phyloP scores from a whole-genome alignment of 2,888 invertebrate genomes.

The Serrognathus titanus region DNA sequence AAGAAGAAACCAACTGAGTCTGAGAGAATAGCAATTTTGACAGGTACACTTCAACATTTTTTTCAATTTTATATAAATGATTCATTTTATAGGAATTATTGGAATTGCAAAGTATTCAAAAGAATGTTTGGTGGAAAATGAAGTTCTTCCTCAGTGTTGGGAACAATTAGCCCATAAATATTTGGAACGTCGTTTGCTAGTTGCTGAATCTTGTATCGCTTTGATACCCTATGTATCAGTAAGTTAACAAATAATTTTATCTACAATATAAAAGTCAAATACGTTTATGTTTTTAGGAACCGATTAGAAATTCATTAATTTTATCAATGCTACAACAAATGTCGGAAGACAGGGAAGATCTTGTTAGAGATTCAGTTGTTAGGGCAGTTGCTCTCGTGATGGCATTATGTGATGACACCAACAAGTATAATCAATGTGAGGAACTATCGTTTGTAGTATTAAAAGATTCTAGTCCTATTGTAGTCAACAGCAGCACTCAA shows the following conservation, averaged over 20 bases:
- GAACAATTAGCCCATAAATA: constrained; percentile 68
- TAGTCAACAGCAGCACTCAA: constrained; percentile 53
- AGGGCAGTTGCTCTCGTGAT: constrained; percentile 60
- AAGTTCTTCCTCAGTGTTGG: constrained; percentile 70
- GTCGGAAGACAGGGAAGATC: constrained; percentile 64
- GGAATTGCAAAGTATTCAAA: constrained; percentile 50
- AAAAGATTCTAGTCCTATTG: constrained; percentile 54
- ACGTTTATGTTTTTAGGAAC: constrained; percentile 41
- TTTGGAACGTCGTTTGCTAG: constrained; percentile 62
- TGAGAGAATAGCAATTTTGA: constrained; percentile 59
- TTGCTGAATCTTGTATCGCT: constrained; percentile 65
- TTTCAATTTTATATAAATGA: too few relatives aligned
- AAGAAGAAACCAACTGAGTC: constrained; percentile 67
- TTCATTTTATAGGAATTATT: constrained; percentile 44
- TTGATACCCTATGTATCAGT: constrained; percentile 64
- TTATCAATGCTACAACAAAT: constrained; percentile 71
- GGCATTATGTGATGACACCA: constrained; percentile 61
- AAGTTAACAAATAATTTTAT: constrained; percentile 32
- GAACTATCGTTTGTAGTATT: constrained; percentile 59
- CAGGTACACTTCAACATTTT: constrained; percentile 42
- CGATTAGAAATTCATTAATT: constrained; percentile 64
- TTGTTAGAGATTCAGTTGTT: constrained; percentile 60
- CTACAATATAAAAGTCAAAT: neutral
- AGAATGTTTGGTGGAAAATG: constrained; percentile 58
- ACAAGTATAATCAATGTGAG: constrained; percentile 61